Percentiles rank a stretch among this genome's conserved stretches.
phyloP scores from a whole-genome alignment of 2,888 invertebrate genomes.

The Cerceris rybyensis region DNA sequence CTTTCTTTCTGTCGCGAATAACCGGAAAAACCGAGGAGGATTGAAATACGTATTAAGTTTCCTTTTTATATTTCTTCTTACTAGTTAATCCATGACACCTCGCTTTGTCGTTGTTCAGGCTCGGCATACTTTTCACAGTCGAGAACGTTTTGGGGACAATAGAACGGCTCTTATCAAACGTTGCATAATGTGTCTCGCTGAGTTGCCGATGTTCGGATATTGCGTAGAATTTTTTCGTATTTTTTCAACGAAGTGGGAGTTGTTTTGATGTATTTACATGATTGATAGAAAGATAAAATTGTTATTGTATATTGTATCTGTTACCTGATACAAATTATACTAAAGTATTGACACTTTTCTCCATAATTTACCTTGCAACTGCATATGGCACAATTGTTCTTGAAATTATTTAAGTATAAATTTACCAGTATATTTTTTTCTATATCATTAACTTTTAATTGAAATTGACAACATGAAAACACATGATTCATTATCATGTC shows the following conservation, averaged over 20 bases:
- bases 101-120: background rate
- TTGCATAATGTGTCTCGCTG: background rate
- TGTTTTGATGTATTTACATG: background rate
- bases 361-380: no score
- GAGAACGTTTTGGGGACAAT: background rate
- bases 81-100: constrained; percentile 8
- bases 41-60: constrained; percentile 32
- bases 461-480: no score
- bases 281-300: no score
- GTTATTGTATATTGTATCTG: no score
- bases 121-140: background rate
- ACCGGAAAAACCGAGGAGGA: constrained; percentile 30
- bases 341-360: no score
- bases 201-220: background rate
- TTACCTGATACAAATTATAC: no score
- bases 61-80: constrained; percentile 27
- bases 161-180: background rate
- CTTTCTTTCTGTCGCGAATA: background rate
- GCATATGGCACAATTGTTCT: no score
- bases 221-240: background rate
- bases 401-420: no score
- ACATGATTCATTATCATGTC: no score
- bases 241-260: background rate
- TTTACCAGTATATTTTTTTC: no score
- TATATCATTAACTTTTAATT: no score